These are phyloP conservation scores for Pyrochroa serraticornis DNA, from an alignment of 2,888 invertebrate species.

Conservation along the genomic window DNA sequence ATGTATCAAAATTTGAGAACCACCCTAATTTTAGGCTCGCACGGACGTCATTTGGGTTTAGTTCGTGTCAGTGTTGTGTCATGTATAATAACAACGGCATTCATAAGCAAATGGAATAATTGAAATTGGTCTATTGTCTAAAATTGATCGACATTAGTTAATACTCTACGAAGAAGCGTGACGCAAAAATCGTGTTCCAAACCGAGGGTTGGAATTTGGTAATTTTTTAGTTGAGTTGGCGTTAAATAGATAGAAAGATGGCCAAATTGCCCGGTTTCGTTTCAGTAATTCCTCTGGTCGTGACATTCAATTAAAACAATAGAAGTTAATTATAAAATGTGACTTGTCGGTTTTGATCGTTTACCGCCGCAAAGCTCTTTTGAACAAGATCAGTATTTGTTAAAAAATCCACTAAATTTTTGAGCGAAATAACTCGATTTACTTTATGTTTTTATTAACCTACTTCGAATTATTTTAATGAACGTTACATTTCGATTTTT, in stretches of 20 bases:
- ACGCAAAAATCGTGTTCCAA: not conserved
- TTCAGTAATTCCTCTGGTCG: constrained; percentile 25
- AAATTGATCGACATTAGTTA: constrained; percentile 21
- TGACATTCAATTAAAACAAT: constrained; percentile 33
- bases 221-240: not conserved
- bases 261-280: constrained; percentile 25
- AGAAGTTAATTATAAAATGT: constrained; percentile 31
- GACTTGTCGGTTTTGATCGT: constrained; percentile 22
- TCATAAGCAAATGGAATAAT: constrained; percentile 26
- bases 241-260: constrained; percentile 10
- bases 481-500: constrained; percentile 4
- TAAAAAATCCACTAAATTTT: constrained; percentile 7
- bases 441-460: constrained; percentile 2
- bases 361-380: constrained; percentile 13
- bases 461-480: constrained; percentile 13
- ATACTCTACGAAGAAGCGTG: not conserved
- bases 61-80: constrained; percentile 28
- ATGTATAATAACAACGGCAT: constrained; percentile 18
- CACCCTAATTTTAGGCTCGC: constrained; percentile 10
- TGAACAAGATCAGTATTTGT: constrained; percentile 15
- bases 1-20: not conserved
- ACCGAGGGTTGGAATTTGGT: no score
- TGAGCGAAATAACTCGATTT: no score
- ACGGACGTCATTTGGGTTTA: constrained; percentile 18
- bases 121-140: constrained; percentile 19